phyloP scores from a whole-genome alignment of 2,797 vertebrate species.

The Micropoecilia bifurca region DNA sequence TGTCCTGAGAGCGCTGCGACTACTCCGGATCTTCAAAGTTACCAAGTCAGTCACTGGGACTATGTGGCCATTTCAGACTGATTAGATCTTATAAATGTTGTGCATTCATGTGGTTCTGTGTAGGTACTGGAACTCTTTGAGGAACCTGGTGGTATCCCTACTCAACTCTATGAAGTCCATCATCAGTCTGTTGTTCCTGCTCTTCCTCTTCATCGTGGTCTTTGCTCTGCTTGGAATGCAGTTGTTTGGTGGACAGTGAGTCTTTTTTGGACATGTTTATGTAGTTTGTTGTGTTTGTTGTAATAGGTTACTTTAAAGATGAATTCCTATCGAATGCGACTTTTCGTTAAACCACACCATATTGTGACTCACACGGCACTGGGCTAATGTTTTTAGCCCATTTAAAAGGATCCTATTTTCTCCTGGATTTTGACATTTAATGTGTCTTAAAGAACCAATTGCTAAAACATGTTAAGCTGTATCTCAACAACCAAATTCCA shows the following conservation, averaged over 20 bases:
- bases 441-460: neutral
- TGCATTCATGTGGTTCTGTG: conserved; percentile 1
- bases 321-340: neutral
- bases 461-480: neutral
- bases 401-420: neutral
- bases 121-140: conserved; percentile 97
- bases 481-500: neutral
- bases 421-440: neutral
- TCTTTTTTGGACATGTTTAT: conserved; percentile 26
- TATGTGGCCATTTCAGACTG: neutral
- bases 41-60: conserved; percentile 87
- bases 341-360: neutral
- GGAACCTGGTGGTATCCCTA: conserved; percentile 95
- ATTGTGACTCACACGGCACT: neutral
- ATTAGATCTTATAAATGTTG: neutral
- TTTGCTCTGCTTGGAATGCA: conserved; percentile 98
- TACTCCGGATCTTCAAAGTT: conserved; percentile 97
- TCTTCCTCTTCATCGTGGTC: conserved; percentile 98
- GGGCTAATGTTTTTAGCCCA: neutral
- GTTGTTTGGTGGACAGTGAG: conserved; percentile 97
- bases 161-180: conserved; percentile 99
- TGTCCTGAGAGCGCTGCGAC: conserved; percentile 89
- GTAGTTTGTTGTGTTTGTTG: neutral
- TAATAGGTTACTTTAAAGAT: neutral
- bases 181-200: conserved; percentile 94